Evolutionary conservation across 64 coral and sea anemone species (phyloP).

Genomic region (Astreopora myriophthalma): DNA sequence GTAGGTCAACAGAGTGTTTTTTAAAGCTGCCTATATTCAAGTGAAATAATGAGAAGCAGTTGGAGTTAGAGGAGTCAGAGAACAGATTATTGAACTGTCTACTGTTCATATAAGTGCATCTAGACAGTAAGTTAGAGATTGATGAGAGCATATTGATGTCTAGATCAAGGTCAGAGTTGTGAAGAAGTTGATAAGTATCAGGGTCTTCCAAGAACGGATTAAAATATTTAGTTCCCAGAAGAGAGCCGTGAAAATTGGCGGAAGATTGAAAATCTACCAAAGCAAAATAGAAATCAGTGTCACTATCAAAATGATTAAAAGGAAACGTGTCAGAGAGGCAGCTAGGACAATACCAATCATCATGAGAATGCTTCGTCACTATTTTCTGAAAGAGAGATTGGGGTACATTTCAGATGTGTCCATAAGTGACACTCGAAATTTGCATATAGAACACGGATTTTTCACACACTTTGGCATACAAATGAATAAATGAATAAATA

Average conservation of each 20-base stretch:
- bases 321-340: slow-evolving; percentile 24
- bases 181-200: slow-evolving; percentile 42
- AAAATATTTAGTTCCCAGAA: slow-evolving; percentile 17
- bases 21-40: slow-evolving; percentile 20
- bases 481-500: neutral
- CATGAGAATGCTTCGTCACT: slow-evolving; percentile 2
- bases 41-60: slow-evolving; percentile 28
- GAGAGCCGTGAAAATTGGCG: slow-evolving; percentile 18
- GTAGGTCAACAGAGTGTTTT: slow-evolving; percentile 15
- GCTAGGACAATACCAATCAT: slow-evolving; percentile 20
- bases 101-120: neutral
- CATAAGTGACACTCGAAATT: slow-evolving; percentile 8
- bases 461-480: neutral
- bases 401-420: slow-evolving; percentile 33
- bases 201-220: slow-evolving; percentile 60
- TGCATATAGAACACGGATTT: neutral
- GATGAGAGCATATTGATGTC: slow-evolving; percentile 15
- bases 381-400: neutral
- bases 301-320: slow-evolving; percentile 25
- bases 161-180: slow-evolving; percentile 55
- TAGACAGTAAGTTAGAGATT: neutral
- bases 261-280: slow-evolving; percentile 12
- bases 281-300: slow-evolving; percentile 46
- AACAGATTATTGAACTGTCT: slow-evolving; percentile 1
- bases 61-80: neutral